phyloP scores from a whole-genome alignment of 2,113 vertebrate genomes.

The Otocyon megalotis region DNA sequence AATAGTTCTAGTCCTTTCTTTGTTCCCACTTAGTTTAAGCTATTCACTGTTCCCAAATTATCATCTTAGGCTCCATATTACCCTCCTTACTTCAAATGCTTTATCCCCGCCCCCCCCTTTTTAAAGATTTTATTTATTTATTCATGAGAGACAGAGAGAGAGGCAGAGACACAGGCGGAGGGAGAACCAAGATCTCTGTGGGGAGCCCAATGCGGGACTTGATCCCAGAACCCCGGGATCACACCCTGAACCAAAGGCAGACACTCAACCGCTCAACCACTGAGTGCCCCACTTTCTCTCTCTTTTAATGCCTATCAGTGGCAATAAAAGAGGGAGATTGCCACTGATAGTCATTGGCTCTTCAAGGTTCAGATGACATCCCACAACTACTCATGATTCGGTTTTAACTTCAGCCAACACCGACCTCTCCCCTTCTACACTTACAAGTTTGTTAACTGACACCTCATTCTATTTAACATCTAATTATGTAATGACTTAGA shows the following conservation, averaged over 20 bases:
- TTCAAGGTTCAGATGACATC: not conserved
- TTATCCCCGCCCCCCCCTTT: not conserved
- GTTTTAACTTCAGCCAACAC: not conserved
- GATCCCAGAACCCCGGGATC: no score
- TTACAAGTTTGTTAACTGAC: not conserved
- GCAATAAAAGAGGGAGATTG: not conserved
- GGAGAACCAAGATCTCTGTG: no score
- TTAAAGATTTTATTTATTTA: no score
- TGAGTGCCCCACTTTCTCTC: no score
- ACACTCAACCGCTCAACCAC: no score
- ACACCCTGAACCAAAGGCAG: no score
- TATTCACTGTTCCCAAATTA: not conserved
- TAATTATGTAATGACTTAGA: not conserved
- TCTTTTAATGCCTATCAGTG: no score
- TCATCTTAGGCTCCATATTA: not conserved
- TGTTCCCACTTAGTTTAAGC: not conserved
- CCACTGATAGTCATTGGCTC: not conserved
- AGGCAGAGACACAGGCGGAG: no score
- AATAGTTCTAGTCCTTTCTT: not conserved
- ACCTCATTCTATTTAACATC: conserved; percentile 30
- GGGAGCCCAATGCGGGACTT: no score
- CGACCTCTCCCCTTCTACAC: not conserved
- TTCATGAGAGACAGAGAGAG: no score
- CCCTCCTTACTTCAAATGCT: not conserved
- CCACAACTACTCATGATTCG: not conserved